Evolutionary conservation across 1,140 invertebrate species (phyloP), one percentile per base, ranked within the genome.

Genomic region (Gryon sp.): DNA sequence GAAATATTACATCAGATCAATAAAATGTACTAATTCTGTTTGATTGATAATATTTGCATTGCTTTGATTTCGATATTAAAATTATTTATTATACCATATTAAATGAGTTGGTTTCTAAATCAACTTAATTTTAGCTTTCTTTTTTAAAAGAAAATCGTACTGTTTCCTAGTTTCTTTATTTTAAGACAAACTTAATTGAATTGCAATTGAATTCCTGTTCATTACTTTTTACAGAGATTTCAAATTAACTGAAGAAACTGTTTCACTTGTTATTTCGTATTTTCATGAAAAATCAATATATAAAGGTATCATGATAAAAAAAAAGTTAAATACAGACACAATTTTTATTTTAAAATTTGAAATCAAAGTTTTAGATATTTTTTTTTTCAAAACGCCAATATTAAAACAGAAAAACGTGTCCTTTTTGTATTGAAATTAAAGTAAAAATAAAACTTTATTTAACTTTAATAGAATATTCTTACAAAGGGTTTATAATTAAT

Each of bases 171-270:
- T 72, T 62, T 46, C 55, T 72, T 72, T 46, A 72, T 62, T 72
- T 60, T 55, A 52, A 72, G 57, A 55, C 66, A 32, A 43, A 70
- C 43, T 60, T 60, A 70, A 70, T 52, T 70, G 53, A 62, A 72
- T 72, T 18, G 55, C 57, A 62, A 53, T 62, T 62, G 66, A 72
- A 72, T 72, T 72, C 48, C 55, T 52, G 48, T 53, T 70, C 66
- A 62, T 62, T 53, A 72, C 66, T 60, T 72, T 59, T 72, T 72
- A 62, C 57, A 72, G 46, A 72, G 55, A 62, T 62, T 72, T 60
- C 40, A 72, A 72, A 62, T 72, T 62, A 72, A 72, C 38, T 62
- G 20, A 72, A 72, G 66, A 40, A 72, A 72, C 38, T 46, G 16
- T 45, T 72, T 70, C 22, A 36, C 8, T 52, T 41, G 24, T 18